Base-by-base conservation (phyloP, 2,113 vertebrate species). In the Dolichallabes microphthalmus region DNA sequence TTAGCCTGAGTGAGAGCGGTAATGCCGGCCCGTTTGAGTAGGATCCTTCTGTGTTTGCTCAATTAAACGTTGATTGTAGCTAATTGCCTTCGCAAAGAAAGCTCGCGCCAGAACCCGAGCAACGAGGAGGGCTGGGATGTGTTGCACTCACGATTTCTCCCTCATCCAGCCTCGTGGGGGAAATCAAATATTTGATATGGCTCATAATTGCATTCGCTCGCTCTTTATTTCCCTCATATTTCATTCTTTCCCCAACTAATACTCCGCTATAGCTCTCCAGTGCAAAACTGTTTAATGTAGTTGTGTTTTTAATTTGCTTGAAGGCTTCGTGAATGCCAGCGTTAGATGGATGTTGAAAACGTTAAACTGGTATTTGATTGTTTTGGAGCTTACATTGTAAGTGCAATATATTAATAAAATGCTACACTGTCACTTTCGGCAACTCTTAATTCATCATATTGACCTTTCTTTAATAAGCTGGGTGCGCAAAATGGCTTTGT, bases 381-480 rank as follows among this genome's bases (percentile, higher is more conserved):
- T 89, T 90, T 86, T 80, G 81, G 25, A 90, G 88, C 89, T 91
- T 91, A 64, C 45, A 71, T 73, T 66, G 92, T 93, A 89, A 92
- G 91, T 85, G 86, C 87, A 92, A 90, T 92, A 88, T 90, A 92
- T 94, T 92, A 89, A 91, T 85, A 63, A 89, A 89, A 92, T 20
- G 85, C 78, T 91, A 88, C 74, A 88, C 88, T 90, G 85, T 83
- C 86, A 82, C 90, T 90, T 93, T 93, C 91, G 91, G 91, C 89
- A 86, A 87, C 91, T 90, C 92, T 92, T 94, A 92, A 94, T 94
- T 94, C 91, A 93, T 93, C 90, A 91, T 93, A 93, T 94, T 94
- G 92, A 92, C 93, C 93, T 93, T 91, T 91, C 89, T 89, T 90
- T 90, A 93, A 94, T 91, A 92, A 93, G 89, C 84, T 88, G 88